phyloP scores from a whole-genome alignment of 2,113 vertebrate genomes.

The human (Homo sapiens) region GRCh38 chr3:193237501-193238000 shows the following conservation, averaged over 20 bases:
- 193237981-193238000: no score
- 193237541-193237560: conserved; percentile 59
- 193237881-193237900: no score
- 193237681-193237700: not conserved
- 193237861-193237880: no score
- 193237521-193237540: not conserved
- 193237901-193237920: no score
- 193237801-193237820: no score
- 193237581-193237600: conserved; percentile 11
- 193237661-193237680: conserved; percentile 13
- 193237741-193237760: conserved; percentile 29
- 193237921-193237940: no score
- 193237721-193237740: not conserved
- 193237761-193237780: no score
- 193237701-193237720: not conserved
- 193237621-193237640: not conserved
- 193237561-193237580: conserved; percentile 32
- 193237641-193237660: not conserved
- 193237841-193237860: no score
- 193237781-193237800: no score
- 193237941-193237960: no score
- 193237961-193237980: no score
- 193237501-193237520: conserved; percentile 57
- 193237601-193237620: conserved; percentile 25
- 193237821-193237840: no score